Percentiles rank a stretch among this genome's conserved stretches.
These are phyloP conservation scores for Nomada goodeniana DNA, from an alignment of 2,888 invertebrate genomes.

Conservation along the genomic window DNA sequence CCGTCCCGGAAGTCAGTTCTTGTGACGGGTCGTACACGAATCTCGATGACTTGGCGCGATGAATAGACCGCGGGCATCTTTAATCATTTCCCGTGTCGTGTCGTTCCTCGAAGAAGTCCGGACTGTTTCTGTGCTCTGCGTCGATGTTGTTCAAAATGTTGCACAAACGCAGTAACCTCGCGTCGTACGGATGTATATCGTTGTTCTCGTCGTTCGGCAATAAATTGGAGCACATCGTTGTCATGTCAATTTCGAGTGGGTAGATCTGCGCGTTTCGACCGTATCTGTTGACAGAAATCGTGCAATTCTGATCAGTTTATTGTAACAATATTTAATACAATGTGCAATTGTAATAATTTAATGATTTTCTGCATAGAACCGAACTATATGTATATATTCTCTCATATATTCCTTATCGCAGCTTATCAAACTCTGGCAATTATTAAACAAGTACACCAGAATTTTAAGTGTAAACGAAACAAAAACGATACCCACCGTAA, in stretches of 20 bases:
- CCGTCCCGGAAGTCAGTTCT: constrained; percentile 22
- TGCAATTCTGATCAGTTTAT: too few species aligned
- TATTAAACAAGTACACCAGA: too few species aligned
- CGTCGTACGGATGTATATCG: constrained; percentile 59
- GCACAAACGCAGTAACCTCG: constrained; percentile 71
- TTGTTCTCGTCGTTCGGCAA: constrained; percentile 52
- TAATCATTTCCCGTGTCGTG: background rate
- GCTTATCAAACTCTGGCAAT: too few species aligned
- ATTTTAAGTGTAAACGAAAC: too few species aligned
- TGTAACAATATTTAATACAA: background rate
- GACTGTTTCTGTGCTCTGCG: constrained; percentile 58
- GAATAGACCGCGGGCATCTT: background rate
- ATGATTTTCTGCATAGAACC: too few species aligned
- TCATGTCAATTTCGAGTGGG: constrained; percentile 66
- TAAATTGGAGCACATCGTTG: constrained; percentile 68
- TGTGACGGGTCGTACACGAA: constrained; percentile 4
- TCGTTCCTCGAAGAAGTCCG: constrained; percentile 55
- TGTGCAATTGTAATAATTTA: too few species aligned
- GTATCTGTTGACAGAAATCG: constrained; percentile 48
- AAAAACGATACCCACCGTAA: too few species aligned
- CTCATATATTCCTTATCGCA: too few species aligned
- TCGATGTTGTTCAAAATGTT: constrained; percentile 62
- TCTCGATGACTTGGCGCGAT: constrained; percentile 4
- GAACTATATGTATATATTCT: too few species aligned
- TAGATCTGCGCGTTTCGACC: constrained; percentile 66